Base-by-base conservation (phyloP, 2,888 invertebrate species). In the Steromphala cineraria region DNA sequence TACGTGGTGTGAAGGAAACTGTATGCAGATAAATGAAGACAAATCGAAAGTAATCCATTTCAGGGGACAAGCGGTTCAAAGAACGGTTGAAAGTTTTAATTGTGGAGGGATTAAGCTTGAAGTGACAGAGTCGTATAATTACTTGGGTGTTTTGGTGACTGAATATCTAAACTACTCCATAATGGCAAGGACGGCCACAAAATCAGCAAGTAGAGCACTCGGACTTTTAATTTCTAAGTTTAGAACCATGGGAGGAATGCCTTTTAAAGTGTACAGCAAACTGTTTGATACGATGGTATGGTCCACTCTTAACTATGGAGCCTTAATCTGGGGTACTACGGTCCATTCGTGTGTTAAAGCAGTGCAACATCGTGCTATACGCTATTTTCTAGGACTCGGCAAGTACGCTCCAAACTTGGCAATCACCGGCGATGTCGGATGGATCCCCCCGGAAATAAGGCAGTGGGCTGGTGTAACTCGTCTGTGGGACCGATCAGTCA, bases 1-100 rank as follows among this genome's bases (percentile, higher is more conserved):
- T n/a, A n/a, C n/a, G n/a, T n/a, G n/a, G n/a, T n/a, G n/a, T n/a
- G n/a, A n/a, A n/a, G n/a, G n/a, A n/a, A n/a, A n/a, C n/a, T n/a
- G n/a, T n/a, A n/a, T n/a, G n/a, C n/a, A n/a, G n/a, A 19, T 10
- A 76, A 53, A 76, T n/a, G 17, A 13, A 4, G 28, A n/a, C 10
- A 76, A 76, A 53, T 53, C 2, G 17, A 76, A 76, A 24, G 28
- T 76, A 15, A 31, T 76, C 21, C 76, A 76, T 53, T 52, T 53
- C 53, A 52, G 76, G 31, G 17, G 28, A 17, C 21, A 21, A 21
- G 52, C 76, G n/a, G 62, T n/a, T 28, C 21, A 28, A 55, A 28
- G 40, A 78, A n/a, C 31, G 13, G 19, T 19, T 17, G 21, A 2
- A 10, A 19, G n/a, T 1, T 62, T 62, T 21, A n/a, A 2, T 13